Conservation (phyloP, 2,113 vertebrate genomes). For the Anolis carolinensis region DNA sequence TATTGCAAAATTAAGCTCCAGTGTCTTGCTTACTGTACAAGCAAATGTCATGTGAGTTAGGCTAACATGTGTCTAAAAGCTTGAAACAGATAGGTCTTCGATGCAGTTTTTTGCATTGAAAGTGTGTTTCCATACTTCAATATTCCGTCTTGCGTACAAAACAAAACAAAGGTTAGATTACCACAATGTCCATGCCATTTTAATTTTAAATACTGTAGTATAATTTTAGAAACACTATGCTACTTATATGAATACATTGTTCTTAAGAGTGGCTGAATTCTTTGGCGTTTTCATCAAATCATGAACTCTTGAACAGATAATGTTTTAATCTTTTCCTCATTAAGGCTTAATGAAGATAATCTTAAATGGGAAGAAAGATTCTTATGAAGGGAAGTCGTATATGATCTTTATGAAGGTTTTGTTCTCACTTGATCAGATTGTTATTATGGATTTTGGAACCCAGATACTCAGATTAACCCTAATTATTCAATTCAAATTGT, state of each 20-base stretch:
- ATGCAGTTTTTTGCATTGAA: not conserved
- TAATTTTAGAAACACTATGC: too few relatives aligned
- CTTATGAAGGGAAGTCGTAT: too few relatives aligned
- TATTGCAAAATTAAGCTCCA: not conserved
- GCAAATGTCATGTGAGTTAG: not conserved
- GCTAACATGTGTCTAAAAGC: not conserved
- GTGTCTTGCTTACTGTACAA: not conserved
- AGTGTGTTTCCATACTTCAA: not conserved
- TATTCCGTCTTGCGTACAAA: not conserved
- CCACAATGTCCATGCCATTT: not conserved
- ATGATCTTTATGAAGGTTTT: not conserved
- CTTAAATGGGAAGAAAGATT: not conserved
- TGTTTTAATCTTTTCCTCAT: not conserved
- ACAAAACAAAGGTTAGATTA: not conserved
- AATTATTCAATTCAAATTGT: not conserved
- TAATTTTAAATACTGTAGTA: not conserved
- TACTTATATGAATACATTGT: not conserved
- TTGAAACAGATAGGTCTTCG: not conserved
- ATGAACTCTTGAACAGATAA: not conserved
- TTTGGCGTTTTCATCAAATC: not conserved
- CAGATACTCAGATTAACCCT: not conserved
- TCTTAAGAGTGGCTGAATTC: not conserved
- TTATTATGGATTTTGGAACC: not conserved
- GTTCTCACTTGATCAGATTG: not conserved
- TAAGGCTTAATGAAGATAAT: not conserved